A percentile compares a stretch with the other conserved stretches of the same genome.
Evolutionary conservation across 2,888 invertebrate species (phyloP).

Genomic region (Hemithea aestivaria): DNA sequence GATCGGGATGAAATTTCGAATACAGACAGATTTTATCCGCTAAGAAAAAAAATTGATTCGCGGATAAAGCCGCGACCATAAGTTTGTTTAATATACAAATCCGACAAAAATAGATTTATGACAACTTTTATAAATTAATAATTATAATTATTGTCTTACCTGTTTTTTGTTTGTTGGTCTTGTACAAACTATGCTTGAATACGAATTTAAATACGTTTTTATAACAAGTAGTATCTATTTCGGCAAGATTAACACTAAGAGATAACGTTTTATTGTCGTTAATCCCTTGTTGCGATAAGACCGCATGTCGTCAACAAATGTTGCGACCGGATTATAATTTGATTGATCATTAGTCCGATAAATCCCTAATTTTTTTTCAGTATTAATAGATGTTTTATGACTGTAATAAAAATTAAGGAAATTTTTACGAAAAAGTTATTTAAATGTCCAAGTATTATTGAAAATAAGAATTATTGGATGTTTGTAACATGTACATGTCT

Average conservation of each 20-base stretch:
- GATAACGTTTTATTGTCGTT: slow-evolving; percentile 29
- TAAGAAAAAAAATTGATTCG: no score
- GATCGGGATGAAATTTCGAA: no score
- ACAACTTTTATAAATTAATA: no score
- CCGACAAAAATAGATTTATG: no score
- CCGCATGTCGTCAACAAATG: slow-evolving; percentile 5
- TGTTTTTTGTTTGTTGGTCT: slow-evolving; percentile 26
- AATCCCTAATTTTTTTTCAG: no score
- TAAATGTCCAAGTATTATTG: no score
- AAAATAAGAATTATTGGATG: no score
- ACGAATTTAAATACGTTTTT: slow-evolving; percentile 22
- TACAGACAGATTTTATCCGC: no score
- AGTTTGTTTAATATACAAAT: no score
- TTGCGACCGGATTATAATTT: slow-evolving; percentile 19
- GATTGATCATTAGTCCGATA: slow-evolving; percentile 19
- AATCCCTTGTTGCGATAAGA: slow-evolving; percentile 24
- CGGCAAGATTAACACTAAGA: slow-evolving; percentile 11
- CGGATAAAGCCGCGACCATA: no score
- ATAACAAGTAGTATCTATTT: slow-evolving; percentile 26
- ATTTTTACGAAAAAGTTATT: no score
- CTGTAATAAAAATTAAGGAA: neutral
- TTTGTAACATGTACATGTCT: no score
- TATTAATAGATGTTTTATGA: neutral
- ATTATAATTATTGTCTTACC: slow-evolving; percentile 22
- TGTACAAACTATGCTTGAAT: slow-evolving; percentile 27